Conservation (phyloP, 2,888 invertebrate genomes). For the Rambutsinella grinnellia region DNA sequence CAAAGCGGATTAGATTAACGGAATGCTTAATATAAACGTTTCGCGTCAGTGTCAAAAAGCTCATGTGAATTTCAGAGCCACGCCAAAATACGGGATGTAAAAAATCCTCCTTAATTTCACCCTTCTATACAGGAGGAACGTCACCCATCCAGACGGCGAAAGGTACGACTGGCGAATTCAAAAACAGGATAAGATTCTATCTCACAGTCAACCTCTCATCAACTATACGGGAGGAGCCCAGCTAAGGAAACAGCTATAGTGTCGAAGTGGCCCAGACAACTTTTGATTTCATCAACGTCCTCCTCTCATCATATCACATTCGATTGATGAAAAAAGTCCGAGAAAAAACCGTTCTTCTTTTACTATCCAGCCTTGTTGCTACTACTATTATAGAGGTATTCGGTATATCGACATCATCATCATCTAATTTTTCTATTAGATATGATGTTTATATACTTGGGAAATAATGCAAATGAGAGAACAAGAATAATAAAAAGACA, state of each 20-base stretch:
- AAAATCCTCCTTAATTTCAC: too few relatives aligned
- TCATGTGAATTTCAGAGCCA: too few relatives aligned
- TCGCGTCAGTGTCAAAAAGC: too few relatives aligned
- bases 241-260: neutral
- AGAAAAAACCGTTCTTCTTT: too few relatives aligned
- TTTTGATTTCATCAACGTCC: slow-evolving; percentile 35
- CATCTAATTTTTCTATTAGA: neutral
- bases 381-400: slow-evolving; percentile 16
- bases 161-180: neutral
- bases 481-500: neutral
- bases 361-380: too few relatives aligned
- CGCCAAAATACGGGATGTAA: too few relatives aligned
- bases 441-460: neutral
- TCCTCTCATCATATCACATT: neutral
- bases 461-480: slow-evolving; percentile 31
- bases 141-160: neutral
- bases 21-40: neutral
- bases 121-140: too few relatives aligned
- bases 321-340: too few relatives aligned
- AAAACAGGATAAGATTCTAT: neutral
- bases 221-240: too few relatives aligned
- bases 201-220: neutral
- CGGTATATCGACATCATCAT: slow-evolving; percentile 20
- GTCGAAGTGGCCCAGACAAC: slow-evolving; percentile 17
- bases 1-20: neutral